Evolutionary conservation across 2,113 vertebrate species (phyloP), one percentile per base, ranked within the genome.

Genomic region (Ptychochromis oligacanthus): DNA sequence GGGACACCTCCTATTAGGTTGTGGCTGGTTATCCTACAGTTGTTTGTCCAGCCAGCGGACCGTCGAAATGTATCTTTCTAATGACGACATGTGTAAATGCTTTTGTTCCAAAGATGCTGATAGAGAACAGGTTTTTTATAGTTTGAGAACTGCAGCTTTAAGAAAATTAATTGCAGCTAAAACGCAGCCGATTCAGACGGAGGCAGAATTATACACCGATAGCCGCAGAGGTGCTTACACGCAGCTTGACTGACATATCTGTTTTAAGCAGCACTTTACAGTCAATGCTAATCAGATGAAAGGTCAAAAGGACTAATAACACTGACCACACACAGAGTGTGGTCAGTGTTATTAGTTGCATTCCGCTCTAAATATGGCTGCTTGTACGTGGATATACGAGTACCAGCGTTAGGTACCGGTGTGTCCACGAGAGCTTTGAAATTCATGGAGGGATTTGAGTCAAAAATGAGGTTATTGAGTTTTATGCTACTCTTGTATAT

Each of bases 241-340:
- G 0, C 40, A 7, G 77, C 6, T 26, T 70, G 77, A 87, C 15
- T 83, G 86, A 72, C 88, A 43, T 40, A 38, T 75, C 59, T 54
- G 56, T 59, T 58, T 77, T 34, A 59, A 70, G 34, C 34, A 46
- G 61, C 62, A 82, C 62, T 83, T 80, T 43, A 61, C 75, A 85
- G 40, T 84, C 81, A 77, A 80, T 83, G 54, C 77, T 89, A 75
- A 89, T 90, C 80, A 87, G 86, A 76, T 24, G n/a, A 58, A 83
- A 87, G 82, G 84, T 92, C 89, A 81, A 59, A 40, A 79, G 84
- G 75, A 36, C 52, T 38, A 78, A 83, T 52, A 72, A 72, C 75
- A 74, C 18, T 17, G 72, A 79, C 46, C 26, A 34, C 67, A 58
- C 75, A 49, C 26, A 67, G 36, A 64, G 18, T n/a, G 13, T 49